Percentiles rank a stretch among this genome's conserved stretches.
Evolutionary conservation across 2,113 vertebrate species (phyloP).

Genomic region (Gallinago paraguaiae): DNA sequence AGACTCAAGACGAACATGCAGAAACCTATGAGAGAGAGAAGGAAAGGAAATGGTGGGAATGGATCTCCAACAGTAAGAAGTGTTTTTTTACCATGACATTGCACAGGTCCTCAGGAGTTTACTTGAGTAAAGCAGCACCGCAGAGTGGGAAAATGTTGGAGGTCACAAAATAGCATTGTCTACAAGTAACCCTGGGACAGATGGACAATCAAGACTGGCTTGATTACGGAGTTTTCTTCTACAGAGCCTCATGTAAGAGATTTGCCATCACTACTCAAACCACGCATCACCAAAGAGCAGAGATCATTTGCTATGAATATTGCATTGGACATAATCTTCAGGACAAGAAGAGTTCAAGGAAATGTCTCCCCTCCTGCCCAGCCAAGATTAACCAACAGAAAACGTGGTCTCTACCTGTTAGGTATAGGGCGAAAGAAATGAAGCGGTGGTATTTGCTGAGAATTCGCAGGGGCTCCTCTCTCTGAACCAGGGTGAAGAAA

Average conservation of each 20-base stretch:
- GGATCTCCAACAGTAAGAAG: neutral
- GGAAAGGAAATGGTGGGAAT: neutral
- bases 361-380: neutral
- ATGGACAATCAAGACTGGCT: neutral
- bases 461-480: constrained; percentile 94
- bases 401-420: constrained; percentile 80
- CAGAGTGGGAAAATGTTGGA: neutral
- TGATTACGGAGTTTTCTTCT: neutral
- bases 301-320: neutral
- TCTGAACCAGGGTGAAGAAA: constrained; percentile 96
- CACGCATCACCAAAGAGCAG: neutral
- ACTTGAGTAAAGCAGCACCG: neutral
- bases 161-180: neutral
- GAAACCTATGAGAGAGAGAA: constrained; percentile 81
- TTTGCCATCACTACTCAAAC: neutral
- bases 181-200: neutral
- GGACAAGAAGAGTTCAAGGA: neutral
- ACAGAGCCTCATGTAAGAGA: neutral
- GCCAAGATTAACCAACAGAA: neutral
- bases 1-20: constrained; percentile 99
- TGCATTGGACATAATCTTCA: neutral
- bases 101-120: neutral
- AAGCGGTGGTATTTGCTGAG: constrained; percentile 99
- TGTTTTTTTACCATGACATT: neutral
- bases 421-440: constrained; percentile 95